Percentiles rank a stretch among this genome's conserved stretches.
phyloP scores from a whole-genome alignment of 2,113 vertebrate species.

The Sinocyclocheilus anshuiensis region DNA sequence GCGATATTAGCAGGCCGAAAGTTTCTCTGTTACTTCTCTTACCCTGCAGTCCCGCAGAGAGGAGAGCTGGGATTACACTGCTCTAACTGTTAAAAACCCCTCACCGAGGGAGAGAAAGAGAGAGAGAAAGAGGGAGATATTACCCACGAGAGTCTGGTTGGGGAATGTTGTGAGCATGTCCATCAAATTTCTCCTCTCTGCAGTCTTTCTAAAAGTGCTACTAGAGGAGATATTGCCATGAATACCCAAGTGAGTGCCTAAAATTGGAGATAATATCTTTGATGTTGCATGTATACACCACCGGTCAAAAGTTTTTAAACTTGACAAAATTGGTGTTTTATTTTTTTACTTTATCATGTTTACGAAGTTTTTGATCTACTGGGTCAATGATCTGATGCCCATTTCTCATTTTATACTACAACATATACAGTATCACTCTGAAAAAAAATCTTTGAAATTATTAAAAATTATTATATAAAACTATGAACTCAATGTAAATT shows the following conservation, averaged over 20 bases:
- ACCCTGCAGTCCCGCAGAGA: slow-evolving; percentile 43
- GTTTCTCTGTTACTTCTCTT: slow-evolving; percentile 45
- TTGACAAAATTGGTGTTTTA: not conserved
- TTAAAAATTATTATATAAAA: too few species aligned
- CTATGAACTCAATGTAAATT: too few species aligned
- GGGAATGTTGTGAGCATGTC: slow-evolving; percentile 17
- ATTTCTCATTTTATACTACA: too few species aligned
- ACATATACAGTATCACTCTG: too few species aligned
- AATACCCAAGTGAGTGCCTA: not conserved
- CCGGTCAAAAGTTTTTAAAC: not conserved
- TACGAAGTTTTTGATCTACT: not conserved
- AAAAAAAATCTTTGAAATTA: too few species aligned
- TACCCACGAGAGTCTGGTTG: slow-evolving; percentile 12
- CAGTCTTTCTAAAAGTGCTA: not conserved
- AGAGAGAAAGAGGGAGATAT: slow-evolving; percentile 32
- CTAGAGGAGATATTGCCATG: not conserved
- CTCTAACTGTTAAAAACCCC: slow-evolving; percentile 39
- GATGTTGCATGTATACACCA: not conserved
- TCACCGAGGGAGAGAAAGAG: slow-evolving; percentile 31
- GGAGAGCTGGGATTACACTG: slow-evolving; percentile 38
- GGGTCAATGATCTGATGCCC: too few species aligned
- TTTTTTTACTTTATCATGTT: too few species aligned
- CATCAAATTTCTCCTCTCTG: slow-evolving; percentile 25
- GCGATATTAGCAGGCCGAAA: slow-evolving; percentile 47
- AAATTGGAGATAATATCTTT: not conserved